Conservation (phyloP, 2,888 invertebrate species). For the Scaeva pyrastri region DNA sequence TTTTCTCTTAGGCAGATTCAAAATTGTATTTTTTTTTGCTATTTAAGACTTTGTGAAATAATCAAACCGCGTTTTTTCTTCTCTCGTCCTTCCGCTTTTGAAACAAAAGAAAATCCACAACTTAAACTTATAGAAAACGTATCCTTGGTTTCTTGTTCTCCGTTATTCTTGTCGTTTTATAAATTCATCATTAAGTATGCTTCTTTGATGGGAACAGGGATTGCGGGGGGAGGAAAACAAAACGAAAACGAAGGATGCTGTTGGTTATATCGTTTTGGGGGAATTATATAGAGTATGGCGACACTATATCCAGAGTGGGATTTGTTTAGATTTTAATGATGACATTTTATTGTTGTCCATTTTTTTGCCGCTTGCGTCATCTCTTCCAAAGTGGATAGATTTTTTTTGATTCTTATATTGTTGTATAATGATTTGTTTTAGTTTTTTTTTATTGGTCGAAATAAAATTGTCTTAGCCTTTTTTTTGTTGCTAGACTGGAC, state of each 20-base stretch:
- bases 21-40: constrained; percentile 43
- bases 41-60: constrained; percentile 16
- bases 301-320: constrained; percentile 70
- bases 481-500: constrained; percentile 60
- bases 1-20: constrained; percentile 46
- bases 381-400: constrained; percentile 15
- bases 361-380: constrained; percentile 63
- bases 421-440: constrained; percentile 2
- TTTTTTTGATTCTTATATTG: constrained; percentile 12
- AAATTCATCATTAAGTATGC: constrained; percentile 57
- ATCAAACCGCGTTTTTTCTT: constrained; percentile 29
- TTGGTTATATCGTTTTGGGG: constrained; percentile 21
- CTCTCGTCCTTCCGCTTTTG: constrained; percentile 10
- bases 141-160: constrained; percentile 51
- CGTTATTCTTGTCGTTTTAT: constrained; percentile 39
- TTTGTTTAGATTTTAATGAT: constrained; percentile 69
- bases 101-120: constrained; percentile 66
- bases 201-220: constrained; percentile 1
- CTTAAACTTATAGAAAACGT: constrained; percentile 52
- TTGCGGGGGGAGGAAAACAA: not conserved
- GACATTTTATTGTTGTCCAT: constrained; percentile 70
- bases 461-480: constrained; percentile 18
- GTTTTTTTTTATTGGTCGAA: constrained; percentile 21
- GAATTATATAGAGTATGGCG: constrained; percentile 12
- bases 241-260: not conserved